phyloP scores from a whole-genome alignment of 2,113 vertebrate genomes.

The Brachyistius frenatus region DNA sequence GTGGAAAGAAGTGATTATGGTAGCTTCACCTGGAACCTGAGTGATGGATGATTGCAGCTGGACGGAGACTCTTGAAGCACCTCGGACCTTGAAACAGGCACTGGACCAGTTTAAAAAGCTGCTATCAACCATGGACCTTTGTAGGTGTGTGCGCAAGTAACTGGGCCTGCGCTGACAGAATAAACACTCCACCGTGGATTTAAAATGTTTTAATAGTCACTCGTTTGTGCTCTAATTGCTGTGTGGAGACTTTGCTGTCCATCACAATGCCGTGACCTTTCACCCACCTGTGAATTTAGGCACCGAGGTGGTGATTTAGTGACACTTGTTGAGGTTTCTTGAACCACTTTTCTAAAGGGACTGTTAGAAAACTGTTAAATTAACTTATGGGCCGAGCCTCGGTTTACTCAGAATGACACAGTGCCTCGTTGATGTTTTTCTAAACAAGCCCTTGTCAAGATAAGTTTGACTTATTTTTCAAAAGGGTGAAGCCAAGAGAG shows the following conservation, averaged over 20 bases:
- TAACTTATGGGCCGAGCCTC: constrained; percentile 9
- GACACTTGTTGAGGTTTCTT: constrained; percentile 52
- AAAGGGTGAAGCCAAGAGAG: constrained; percentile 45
- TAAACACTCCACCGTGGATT: constrained; percentile 31
- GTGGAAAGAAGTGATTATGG: constrained; percentile 1
- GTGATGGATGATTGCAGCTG: constrained; percentile 8
- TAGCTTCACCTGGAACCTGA: constrained; percentile 9
- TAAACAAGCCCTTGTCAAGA: constrained; percentile 57
- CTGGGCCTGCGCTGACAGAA: constrained; percentile 27
- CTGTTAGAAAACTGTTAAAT: constrained; percentile 36
- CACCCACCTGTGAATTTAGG: constrained; percentile 47
- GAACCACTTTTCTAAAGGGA: constrained; percentile 59
- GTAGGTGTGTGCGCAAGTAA: constrained; percentile 38
- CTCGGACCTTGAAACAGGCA: constrained; percentile 5
- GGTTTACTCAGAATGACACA: constrained; percentile 25
- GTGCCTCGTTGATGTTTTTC: constrained; percentile 52
- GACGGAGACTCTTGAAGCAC: constrained; percentile 8
- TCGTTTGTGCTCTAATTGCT: constrained; percentile 41
- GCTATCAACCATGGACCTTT: constrained; percentile 15
- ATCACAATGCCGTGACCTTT: constrained; percentile 29
- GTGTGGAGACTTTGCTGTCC: constrained; percentile 30
- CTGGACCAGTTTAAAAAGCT: constrained; percentile 18
- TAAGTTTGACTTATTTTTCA: constrained; percentile 62
- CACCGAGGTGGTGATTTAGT: constrained; percentile 35
- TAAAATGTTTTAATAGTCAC: constrained; percentile 45